Percentiles rank a stretch among this genome's conserved stretches.
Evolutionary conservation across 1,140 invertebrate species (phyloP).

Genomic region (Pteromalus puparum): DNA sequence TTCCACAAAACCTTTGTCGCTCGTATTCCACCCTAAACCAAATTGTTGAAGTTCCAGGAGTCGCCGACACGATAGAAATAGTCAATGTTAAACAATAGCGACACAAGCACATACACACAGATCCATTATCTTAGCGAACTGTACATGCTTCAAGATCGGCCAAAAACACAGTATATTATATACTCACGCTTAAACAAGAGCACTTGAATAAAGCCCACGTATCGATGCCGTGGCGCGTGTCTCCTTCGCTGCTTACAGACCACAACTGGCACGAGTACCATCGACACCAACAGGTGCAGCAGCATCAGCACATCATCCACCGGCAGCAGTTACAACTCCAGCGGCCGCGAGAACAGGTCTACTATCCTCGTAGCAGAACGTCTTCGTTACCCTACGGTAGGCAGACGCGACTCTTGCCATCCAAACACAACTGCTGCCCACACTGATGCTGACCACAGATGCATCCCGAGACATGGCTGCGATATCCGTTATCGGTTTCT

Average conservation of each 20-base stretch:
- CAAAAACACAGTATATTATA: background rate
- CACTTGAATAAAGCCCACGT: constrained; percentile 2
- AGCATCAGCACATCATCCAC: background rate
- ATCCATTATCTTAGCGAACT: background rate
- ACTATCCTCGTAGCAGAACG: constrained; percentile 34
- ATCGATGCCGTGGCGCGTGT: constrained; percentile 7
- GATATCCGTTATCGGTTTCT: background rate
- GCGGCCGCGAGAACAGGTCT: constrained; percentile 33
- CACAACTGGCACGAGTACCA: constrained; percentile 21
- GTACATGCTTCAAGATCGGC: constrained; percentile 42
- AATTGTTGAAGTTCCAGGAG: constrained; percentile 43
- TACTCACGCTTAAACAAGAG: background rate
- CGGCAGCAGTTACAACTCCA: constrained; percentile 13
- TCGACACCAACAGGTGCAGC: constrained; percentile 14
- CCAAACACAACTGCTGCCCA: constrained; percentile 14
- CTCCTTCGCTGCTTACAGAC: constrained; percentile 44
- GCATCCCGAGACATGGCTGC: background rate
- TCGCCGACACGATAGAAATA: constrained; percentile 31
- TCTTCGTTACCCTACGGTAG: background rate
- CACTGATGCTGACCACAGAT: background rate
- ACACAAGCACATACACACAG: background rate
- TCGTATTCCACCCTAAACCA: background rate
- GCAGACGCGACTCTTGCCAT: background rate
- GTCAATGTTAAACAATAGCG: constrained; percentile 26
- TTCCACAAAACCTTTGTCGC: background rate